Conservation (phyloP, 2,113 vertebrate species). For the Myiopsitta monachus region DNA sequence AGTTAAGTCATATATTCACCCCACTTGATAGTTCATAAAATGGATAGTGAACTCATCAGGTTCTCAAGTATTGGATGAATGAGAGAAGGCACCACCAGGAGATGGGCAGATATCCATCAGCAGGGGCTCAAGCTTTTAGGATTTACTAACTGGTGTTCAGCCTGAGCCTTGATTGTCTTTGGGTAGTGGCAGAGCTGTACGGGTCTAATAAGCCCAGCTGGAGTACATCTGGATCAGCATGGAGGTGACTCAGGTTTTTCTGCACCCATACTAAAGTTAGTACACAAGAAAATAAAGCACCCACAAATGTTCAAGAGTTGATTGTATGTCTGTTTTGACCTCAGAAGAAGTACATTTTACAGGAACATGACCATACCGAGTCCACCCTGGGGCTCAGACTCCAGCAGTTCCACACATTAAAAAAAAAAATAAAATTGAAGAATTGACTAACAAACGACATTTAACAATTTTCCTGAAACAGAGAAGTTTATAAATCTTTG, state of each 20-base stretch:
- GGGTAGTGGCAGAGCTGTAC: not conserved
- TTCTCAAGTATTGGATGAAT: not conserved
- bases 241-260: not conserved
- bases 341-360: not conserved
- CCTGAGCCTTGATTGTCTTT: not conserved
- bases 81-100: not conserved
- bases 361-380: rapidly evolving
- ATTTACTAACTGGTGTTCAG: not conserved
- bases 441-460: not conserved
- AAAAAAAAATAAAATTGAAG: not conserved
- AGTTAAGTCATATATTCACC: not conserved
- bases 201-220: not conserved
- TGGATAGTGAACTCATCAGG: not conserved
- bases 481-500: not conserved
- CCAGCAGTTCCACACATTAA: not conserved
- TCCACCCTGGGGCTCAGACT: not conserved
- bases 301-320: not conserved
- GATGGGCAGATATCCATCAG: not conserved
- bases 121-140: not conserved
- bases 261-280: not conserved
- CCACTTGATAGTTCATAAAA: not conserved
- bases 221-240: not conserved
- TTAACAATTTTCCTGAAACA: not conserved
- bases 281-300: not conserved
- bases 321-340: not conserved